These are phyloP conservation scores for Tenebrio molitor DNA, from an alignment of 1,140 invertebrate species.

Conservation along the genomic window DNA sequence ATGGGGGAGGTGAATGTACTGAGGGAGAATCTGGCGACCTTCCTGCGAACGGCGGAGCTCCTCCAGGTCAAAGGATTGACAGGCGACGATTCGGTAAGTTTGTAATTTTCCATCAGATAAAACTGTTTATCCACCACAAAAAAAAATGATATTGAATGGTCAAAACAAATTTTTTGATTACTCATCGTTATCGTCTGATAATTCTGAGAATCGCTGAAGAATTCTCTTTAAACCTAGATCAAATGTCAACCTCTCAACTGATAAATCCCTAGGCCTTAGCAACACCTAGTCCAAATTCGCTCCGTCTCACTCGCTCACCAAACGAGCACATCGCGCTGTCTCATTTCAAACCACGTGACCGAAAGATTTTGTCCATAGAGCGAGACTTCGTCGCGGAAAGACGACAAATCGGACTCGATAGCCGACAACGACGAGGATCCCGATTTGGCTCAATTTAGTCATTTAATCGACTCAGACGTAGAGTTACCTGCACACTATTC, in stretches of 20 bases:
- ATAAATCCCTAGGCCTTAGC: too few species aligned
- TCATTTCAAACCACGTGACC: too few species aligned
- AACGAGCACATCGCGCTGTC: too few species aligned
- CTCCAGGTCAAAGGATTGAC: constrained; percentile 91
- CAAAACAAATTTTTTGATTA: too few species aligned
- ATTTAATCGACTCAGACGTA: constrained; percentile 54
- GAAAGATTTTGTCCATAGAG: constrained; percentile 50
- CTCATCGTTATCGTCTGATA: too few species aligned
- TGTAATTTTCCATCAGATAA: constrained; percentile 5
- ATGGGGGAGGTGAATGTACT: constrained; percentile 92
- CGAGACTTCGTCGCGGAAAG: constrained; percentile 59
- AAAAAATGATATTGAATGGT: too few species aligned
- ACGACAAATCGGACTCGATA: constrained; percentile 56
- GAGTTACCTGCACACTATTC: constrained; percentile 48
- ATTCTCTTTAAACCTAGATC: too few species aligned
- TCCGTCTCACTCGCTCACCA: too few species aligned
- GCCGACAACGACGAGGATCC: constrained; percentile 56
- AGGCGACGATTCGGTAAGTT: constrained; percentile 65
- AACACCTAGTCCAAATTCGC: too few species aligned
- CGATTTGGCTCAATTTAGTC: constrained; percentile 52
- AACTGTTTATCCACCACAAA: constrained; percentile 40
- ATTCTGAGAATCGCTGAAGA: too few species aligned
- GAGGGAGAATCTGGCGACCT: constrained; percentile 87
- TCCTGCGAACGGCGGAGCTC: constrained; percentile 89
- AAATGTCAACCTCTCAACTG: too few species aligned